phyloP scores from a whole-genome alignment of 2,888 invertebrate genomes.

The Andrena hattorfiana region DNA sequence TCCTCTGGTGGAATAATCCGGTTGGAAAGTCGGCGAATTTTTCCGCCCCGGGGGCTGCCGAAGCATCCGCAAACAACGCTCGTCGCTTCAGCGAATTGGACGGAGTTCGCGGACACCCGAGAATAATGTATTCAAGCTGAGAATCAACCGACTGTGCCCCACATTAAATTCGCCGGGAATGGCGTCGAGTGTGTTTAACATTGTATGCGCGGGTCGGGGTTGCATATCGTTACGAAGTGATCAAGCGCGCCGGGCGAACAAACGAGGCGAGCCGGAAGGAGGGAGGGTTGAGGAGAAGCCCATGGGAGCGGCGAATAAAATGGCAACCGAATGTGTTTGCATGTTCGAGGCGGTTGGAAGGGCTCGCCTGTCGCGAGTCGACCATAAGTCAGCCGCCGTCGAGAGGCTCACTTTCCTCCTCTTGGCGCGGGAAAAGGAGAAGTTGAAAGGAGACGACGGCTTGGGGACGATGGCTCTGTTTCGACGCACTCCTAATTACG shows the following conservation, averaged over 20 bases:
- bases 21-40: too few species aligned
- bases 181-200: conserved; percentile 5
- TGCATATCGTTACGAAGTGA: background rate
- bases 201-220: background rate
- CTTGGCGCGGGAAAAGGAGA: background rate
- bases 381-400: background rate
- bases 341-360: background rate
- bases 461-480: background rate
- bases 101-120: too few species aligned
- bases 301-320: conserved; percentile 6
- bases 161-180: background rate
- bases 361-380: background rate
- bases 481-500: background rate
- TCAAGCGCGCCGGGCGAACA: background rate
- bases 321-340: background rate
- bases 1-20: too few species aligned
- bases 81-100: too few species aligned
- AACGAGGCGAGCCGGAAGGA: background rate
- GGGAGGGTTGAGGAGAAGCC: background rate
- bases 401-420: background rate
- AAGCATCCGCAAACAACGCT: too few species aligned
- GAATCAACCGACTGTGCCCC: background rate
- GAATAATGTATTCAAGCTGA: background rate
- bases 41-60: too few species aligned
- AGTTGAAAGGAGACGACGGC: background rate